Evolutionary conservation across 2,888 invertebrate species (phyloP), one percentile per base, ranked within the genome.

Genomic region (Apocheima hispidaria): DNA sequence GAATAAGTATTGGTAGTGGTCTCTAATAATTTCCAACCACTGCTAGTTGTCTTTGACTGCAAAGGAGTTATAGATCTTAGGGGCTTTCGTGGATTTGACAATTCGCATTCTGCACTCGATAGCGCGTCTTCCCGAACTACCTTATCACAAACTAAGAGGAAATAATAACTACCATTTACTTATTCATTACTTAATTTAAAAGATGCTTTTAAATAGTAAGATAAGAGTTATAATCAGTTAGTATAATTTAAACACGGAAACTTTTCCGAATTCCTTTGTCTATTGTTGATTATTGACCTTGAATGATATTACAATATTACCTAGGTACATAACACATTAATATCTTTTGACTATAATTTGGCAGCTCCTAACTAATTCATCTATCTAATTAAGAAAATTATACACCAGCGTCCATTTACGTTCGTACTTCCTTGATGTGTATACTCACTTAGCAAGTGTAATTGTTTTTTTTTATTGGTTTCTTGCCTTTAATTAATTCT

Each of bases 401-500:
- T 57, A 66, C 35, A 63, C 50, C 20, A 43, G 40, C 26, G 52
- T 51, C 23, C 26, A 23, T 38, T 38, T 59, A 50, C 41, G 38
- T 23, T 57, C 4, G 14, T 9, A 51, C 60, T 65, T 69, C 66
- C 69, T 59, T 50, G 48, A 59, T 58, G 50, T 59, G 46, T 16
- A 20, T 23, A 35, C 21, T 59, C 43, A 44, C 55, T 60, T 49
- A 44, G 60, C 55, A 55, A 49, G 53, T 60, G 53, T 60, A 50
- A 60, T 60, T 50, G 60, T 54, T 54, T 55, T 50, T 54, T 49
- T 60, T 44, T 38, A 26, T 28, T 46, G 9, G 30, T 18, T 21
- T 38, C 12, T 51, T 36, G 53, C 48, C 43, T 49, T 44, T 53
- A 48, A 26, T 60, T 79, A 79, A 79, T 79, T 71, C 76, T 68